Evolutionary conservation across 1,140 invertebrate genomes (phyloP), one percentile per base, ranked within the genome.

Genomic region (Antheraea mylitta): DNA sequence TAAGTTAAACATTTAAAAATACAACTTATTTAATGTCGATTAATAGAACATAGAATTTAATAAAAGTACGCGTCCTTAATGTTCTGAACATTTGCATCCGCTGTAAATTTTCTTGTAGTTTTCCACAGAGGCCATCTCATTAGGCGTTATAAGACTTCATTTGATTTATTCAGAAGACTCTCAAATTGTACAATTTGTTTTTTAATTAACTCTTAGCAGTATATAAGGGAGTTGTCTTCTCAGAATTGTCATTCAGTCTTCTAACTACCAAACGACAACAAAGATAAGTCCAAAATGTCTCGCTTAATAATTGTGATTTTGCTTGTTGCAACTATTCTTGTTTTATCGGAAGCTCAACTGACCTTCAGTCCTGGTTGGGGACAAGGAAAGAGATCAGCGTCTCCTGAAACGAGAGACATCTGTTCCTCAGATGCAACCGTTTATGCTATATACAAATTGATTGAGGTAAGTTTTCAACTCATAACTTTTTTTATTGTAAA

Each of bases 361-460:
- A 82, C 81, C 0, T 82, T 82, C 53, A 78, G 76, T 16, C 72
- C 80, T 9, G 76, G 74, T 0, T 82, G 80, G 80, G 79, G 78
- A 7, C 72, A 76, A 10, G 76, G 78, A 0, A 82, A 82, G 68
- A 72, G 80, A 18, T 75, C 80, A 0, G 58, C 74, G n/a, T 66
- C 60, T 63, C 16, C 42, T 13, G 75, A 75, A 10, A 30, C 53
- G 0, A 61, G 36, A 11, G 71, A 60, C 38, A 72, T 37, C 3
- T 82, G 80, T 64, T 73, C 72, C 42, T 62, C 75, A 9, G 77
- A 78, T 0, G 78, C 79, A n/a, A 61, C 74, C 4, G 58, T 80
- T n/a, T 77, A 72, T 67, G 67, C 72, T n/a, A 76, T 80, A 19
- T 80, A 80, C 30, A 78, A 81, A 69, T 64, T 82, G 22, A 76